phyloP scores from a whole-genome alignment of 2,888 invertebrate genomes.

The Formica aserva region DNA sequence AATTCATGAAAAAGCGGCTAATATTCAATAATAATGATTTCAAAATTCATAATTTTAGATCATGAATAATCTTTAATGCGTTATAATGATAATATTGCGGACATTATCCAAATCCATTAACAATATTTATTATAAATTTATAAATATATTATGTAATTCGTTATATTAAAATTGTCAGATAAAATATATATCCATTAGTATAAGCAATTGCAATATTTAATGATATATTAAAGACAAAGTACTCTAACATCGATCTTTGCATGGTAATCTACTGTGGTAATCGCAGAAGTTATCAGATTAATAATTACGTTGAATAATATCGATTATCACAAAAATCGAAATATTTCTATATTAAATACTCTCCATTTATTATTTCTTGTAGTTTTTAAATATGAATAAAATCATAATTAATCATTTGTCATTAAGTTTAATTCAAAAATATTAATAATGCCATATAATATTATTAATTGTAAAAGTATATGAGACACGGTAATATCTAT shows the following conservation, averaged over 20 bases:
- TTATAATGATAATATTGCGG: background rate
- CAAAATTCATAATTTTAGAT: background rate
- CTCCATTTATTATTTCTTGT: background rate
- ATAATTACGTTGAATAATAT: conserved; percentile 5
- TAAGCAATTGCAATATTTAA: background rate
- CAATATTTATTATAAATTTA: background rate
- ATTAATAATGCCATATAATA: background rate
- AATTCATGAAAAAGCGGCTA: no score
- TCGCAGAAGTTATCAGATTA: background rate
- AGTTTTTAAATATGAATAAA: background rate
- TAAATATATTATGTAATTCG: background rate
- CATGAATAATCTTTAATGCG: background rate
- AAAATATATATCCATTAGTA: background rate
- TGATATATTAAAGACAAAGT: background rate
- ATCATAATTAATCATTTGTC: background rate
- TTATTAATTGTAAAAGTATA: background rate
- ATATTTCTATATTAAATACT: conserved; percentile 12
- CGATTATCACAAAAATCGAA: background rate
- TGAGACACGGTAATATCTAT: background rate
- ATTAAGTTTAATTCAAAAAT: background rate
- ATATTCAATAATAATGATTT: conserved; percentile 11
- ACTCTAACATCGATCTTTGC: background rate
- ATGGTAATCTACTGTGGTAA: background rate
- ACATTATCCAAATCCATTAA: background rate
- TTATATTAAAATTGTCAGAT: conserved; percentile 1